Evolutionary conservation across 2,888 invertebrate species (phyloP).

Genomic region (Sipha maydis): DNA sequence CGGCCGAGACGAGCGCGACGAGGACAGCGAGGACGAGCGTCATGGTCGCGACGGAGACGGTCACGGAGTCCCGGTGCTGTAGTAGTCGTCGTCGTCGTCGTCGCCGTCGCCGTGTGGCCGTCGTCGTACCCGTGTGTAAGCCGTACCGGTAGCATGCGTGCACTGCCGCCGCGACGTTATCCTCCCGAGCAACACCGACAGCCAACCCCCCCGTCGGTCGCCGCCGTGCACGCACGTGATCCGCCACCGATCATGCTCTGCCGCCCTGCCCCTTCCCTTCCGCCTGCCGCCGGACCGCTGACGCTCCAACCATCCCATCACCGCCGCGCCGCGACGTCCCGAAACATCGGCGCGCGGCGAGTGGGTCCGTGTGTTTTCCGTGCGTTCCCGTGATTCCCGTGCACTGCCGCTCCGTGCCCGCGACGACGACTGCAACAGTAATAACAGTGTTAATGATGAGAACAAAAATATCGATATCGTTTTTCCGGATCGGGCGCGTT

Average conservation of each 20-base stretch:
- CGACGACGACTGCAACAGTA: no score
- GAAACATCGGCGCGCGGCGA: background rate
- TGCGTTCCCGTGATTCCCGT: background rate
- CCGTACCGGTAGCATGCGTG: background rate
- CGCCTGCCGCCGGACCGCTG: background rate
- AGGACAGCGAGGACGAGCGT: slow-evolving; percentile 46
- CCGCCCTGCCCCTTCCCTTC: no score
- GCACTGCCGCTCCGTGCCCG: no score
- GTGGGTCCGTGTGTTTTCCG: no score
- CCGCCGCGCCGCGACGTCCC: background rate
- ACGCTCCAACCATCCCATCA: no score
- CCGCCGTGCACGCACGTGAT: slow-evolving; percentile 52
- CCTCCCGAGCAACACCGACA: slow-evolving; percentile 48
- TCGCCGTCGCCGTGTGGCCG: slow-evolving; percentile 2
- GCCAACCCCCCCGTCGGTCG: slow-evolving; percentile 54
- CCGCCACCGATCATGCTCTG: slow-evolving; percentile 32
- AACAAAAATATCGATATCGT: no score
- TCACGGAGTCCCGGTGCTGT: slow-evolving; percentile 35
- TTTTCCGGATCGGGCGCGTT: no score
- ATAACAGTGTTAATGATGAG: no score
- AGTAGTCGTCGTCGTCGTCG: background rate
- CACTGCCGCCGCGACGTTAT: slow-evolving; percentile 31
- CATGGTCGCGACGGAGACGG: slow-evolving; percentile 47
- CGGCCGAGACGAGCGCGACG: slow-evolving; percentile 33
- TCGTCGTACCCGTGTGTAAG: background rate